Evolutionary conservation across 2,888 invertebrate genomes (phyloP), one percentile per base, ranked within the genome.

Genomic region (Furcula furcula): DNA sequence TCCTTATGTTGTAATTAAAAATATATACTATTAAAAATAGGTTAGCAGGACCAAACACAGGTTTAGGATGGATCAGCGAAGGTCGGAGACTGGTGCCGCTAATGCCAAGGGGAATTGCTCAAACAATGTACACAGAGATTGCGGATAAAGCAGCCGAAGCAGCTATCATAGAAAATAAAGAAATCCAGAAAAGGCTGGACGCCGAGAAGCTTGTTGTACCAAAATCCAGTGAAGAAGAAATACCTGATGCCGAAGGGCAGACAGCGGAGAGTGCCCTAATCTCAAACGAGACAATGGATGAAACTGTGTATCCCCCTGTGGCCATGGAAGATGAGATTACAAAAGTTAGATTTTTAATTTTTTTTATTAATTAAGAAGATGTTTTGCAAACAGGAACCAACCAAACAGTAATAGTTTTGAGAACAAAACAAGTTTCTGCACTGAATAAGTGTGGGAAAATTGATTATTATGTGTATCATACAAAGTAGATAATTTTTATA

Each of bases 61-160:
- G 90, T 39, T 87, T 91, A 56, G 94, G 95, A 82, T 97, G 97
- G 97, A 92, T 94, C 47, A 92, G 94, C 54, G 97, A 97, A 81
- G 97, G 97, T 7, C 91, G 97, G 20, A 91, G 97, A 57, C 84
- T 93, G 41, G 92, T 96, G 58, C 97, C 97, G 1, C 84, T 97
- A 28, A 87, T 97, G 82, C 95, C 96, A 4, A 90, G 97, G 40
- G 91, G 94, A n/a, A 91, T 94, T 32, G 94, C 97, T 4, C 95
- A 96, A 67, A 96, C 97, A 4, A 94, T 94, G 21, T 94, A 95
- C 70, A 94, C 95, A 39, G 92, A 93, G 44, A 90, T 96, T 51
- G 97, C 97, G 7, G 96, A 96, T 76, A 94, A 93, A 72, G 92
- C 93, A 31, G 94, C 95, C 0, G 81, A 82, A 38, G 67, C 65